phyloP scores from a whole-genome alignment of 92 coral and sea anemone species.

The Isaurus tuberculatus region DNA sequence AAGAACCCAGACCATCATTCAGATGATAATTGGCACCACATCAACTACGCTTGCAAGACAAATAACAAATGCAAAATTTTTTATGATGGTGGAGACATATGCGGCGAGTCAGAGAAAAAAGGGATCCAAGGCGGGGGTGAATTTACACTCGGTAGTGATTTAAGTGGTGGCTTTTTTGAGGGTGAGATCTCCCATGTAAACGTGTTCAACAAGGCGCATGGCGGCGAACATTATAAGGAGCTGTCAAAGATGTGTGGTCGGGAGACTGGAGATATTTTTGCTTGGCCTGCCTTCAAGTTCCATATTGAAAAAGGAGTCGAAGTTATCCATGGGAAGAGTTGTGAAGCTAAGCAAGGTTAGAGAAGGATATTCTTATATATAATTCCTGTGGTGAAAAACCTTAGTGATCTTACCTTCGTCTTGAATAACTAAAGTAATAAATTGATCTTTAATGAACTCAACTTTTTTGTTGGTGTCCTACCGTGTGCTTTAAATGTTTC shows the following conservation, averaged over 20 bases:
- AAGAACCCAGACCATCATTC: neutral
- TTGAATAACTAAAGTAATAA: too few species aligned
- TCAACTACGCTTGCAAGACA: constrained; percentile 8
- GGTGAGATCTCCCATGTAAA: constrained; percentile 40
- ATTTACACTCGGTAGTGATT: constrained; percentile 20
- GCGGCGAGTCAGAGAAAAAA: neutral
- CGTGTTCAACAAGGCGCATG: neutral
- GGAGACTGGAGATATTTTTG: constrained; percentile 32
- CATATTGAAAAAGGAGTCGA: constrained; percentile 24
- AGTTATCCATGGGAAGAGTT: constrained; percentile 30
- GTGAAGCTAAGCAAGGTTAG: constrained; percentile 39
- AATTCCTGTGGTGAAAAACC: too few species aligned
- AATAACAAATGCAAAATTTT: neutral
- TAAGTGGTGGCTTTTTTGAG: neutral
- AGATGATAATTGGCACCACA: constrained; percentile 8
- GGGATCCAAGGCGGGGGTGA: neutral
- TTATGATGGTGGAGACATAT: neutral
- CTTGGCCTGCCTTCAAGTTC: constrained; percentile 31
- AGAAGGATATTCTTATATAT: neutral
- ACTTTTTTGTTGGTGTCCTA: too few species aligned
- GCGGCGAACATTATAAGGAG: neutral
- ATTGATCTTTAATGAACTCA: too few species aligned
- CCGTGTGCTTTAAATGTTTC: too few species aligned
- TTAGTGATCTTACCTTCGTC: too few species aligned
- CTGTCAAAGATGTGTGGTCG: constrained; percentile 23